phyloP scores from a whole-genome alignment of 1,140 invertebrate genomes.

The Cyclargus thomasi region DNA sequence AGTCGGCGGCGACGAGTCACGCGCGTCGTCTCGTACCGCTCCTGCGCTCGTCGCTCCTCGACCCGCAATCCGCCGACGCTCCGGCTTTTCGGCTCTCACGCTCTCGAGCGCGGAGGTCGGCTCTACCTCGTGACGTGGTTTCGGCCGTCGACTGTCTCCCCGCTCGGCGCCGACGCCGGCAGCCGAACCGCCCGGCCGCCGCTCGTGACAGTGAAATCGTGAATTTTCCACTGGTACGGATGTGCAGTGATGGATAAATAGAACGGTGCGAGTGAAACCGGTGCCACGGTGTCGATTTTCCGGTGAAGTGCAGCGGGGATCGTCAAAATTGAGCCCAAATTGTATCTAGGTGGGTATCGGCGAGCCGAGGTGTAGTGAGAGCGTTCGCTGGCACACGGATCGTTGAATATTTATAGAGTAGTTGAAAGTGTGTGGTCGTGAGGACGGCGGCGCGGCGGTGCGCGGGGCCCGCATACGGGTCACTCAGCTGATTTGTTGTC shows the following conservation, averaged over 20 bases:
- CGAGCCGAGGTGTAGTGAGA: conserved; percentile 47
- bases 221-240: conserved; percentile 64
- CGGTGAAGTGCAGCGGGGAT: conserved; percentile 54
- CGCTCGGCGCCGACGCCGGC: conserved; percentile 26
- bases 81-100: conserved; percentile 61
- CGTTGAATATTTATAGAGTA: conserved; percentile 68
- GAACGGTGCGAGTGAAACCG: conserved; percentile 53
- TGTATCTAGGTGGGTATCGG: conserved; percentile 69
- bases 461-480: conserved; percentile 35
- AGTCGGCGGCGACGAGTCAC: conserved; percentile 68
- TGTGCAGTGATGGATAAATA: conserved; percentile 73
- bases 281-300: conserved; percentile 46
- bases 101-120: conserved; percentile 62
- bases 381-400: conserved; percentile 46
- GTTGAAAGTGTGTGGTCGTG: conserved; percentile 57
- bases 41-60: conserved; percentile 42
- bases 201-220: conserved; percentile 72
- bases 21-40: conserved; percentile 59
- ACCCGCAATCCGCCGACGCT: conserved; percentile 52
- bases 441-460: conserved; percentile 27
- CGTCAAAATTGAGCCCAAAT: conserved; percentile 74
- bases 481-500: conserved; percentile 60
- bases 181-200: conserved; percentile 38
- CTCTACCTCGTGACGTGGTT: conserved; percentile 50
- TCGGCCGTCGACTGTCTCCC: conserved; percentile 32